Conservation (phyloP, 2,113 vertebrate genomes). For the Pandion haliaetus region DNA sequence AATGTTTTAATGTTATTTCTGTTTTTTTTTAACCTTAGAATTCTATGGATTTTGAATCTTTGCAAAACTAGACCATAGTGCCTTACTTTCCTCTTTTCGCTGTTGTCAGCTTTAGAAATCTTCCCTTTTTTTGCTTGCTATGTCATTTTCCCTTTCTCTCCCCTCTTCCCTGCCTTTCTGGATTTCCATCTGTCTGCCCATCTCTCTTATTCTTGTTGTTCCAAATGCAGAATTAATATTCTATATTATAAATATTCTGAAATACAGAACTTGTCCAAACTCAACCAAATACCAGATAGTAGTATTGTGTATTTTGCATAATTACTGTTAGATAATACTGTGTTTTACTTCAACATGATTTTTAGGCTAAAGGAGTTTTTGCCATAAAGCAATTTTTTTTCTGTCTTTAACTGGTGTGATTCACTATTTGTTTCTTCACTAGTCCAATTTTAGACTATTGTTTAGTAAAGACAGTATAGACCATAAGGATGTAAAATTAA, state of each 20-base stretch:
- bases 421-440: not conserved
- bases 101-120: not conserved
- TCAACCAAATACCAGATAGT: not conserved
- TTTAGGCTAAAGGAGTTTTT: not conserved
- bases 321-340: not conserved
- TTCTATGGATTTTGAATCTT: not conserved
- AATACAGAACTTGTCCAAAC: not conserved
- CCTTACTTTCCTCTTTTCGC: not conserved
- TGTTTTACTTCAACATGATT: not conserved
- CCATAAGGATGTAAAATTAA: not conserved
- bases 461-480: not conserved
- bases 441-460: not conserved
- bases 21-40: not conserved
- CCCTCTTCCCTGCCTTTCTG: not conserved
- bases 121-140: not conserved
- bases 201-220: not conserved
- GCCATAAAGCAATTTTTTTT: not conserved
- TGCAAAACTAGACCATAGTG: not conserved
- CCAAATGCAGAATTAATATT: not conserved
- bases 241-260: not conserved
- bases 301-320: not conserved
- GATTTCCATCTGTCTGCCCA: not conserved
- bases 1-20: not conserved
- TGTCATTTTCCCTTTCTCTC: not conserved
- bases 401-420: not conserved